Percentiles rank a stretch among this genome's conserved stretches.
phyloP scores from a whole-genome alignment of 2,797 vertebrate species.

The Alfaro cultratus region DNA sequence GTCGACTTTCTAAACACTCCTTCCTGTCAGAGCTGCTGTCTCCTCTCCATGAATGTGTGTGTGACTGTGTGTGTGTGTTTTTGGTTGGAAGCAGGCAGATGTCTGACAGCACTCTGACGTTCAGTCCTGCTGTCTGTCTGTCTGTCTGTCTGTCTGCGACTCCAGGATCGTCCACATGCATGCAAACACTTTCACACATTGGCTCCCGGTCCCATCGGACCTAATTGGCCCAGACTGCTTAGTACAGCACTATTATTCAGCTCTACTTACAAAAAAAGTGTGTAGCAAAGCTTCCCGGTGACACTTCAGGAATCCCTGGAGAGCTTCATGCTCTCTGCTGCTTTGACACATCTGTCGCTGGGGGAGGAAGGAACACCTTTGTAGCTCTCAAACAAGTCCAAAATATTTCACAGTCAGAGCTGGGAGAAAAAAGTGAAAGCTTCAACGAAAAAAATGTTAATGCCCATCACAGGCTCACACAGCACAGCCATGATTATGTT shows the following conservation, averaged over 20 bases:
- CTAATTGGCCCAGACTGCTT: conserved; percentile 78
- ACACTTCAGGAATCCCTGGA: conserved; percentile 70
- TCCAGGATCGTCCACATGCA: conserved; percentile 47
- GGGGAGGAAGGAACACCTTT: conserved; percentile 64
- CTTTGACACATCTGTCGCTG: conserved; percentile 73
- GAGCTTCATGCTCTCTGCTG: conserved; percentile 60
- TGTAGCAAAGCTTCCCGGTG: conserved; percentile 55
- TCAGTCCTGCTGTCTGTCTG: conserved; percentile 65
- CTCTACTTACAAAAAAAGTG: conserved; percentile 60
- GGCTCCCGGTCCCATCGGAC: conserved; percentile 62
- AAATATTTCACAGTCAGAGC: conserved; percentile 21
- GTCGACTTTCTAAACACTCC: conserved; percentile 36
- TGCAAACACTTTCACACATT: conserved; percentile 34
- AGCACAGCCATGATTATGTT: conserved; percentile 60
- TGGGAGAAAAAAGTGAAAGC: conserved; percentile 13
- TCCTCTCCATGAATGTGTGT: conserved; percentile 22
- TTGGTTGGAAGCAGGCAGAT: conserved; percentile 65
- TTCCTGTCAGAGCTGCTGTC: conserved; percentile 19
- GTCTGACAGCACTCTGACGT: conserved; percentile 74
- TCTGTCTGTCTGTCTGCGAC: conserved; percentile 32
- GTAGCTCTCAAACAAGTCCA: conserved; percentile 52
- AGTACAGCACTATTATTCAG: conserved; percentile 74
- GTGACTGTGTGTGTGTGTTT: conserved; percentile 24
- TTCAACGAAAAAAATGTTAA: conserved; percentile 19
- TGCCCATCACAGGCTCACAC: conserved; percentile 47